Base-by-base conservation (phyloP, 2,797 vertebrate species). In the Sebastes miniatus region DNA sequence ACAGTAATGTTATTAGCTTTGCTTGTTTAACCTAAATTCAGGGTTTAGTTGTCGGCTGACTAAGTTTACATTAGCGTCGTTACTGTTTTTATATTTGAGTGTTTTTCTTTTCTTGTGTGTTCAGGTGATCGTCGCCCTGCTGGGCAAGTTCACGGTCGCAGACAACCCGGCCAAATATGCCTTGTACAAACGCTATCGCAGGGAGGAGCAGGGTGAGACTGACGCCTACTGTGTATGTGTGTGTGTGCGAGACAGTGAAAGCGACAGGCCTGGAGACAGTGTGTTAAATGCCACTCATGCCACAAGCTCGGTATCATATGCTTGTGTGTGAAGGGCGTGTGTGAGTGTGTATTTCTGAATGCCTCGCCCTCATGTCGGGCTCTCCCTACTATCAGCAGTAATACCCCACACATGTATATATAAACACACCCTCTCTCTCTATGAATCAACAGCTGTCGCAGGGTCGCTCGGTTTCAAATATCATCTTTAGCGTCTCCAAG, bases 101-200 rank as follows among this genome's bases (percentile, higher is more conserved):
- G 39, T 50, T 27, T 70, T 54, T 39, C 36, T 39, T 3, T 32
- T 34, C 14, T 14, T 87, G 65, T 81, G 62, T 74, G 2, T 76
- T 66, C 83, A 95, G 94, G 99, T 99, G 58, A 99, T 99, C 0
- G 95, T 97, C 86, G 99, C 98, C 67, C 94, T 99, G 94, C 96
- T 99, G 80, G 95, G 92, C 58, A 99, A 99, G 94, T 99, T 99
- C 92, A 95, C 96, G 0, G 96, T 99, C 34, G 95, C 96, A 0
- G 98, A 99, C 95, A 99, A 98, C 94, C 98, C 98, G 6, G 96
- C 97, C 0, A 99, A 99, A 92, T 99, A 98, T 82, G 97, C 98
- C 90, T 96, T 99, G 93, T 99, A 97, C 90, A 99, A 99, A 83
- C 97, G 97, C 63, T 98, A 95, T 88, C 94, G 93, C 85, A 93